Percentiles rank a stretch among this genome's conserved stretches.
phyloP scores from a whole-genome alignment of 2,113 vertebrate genomes.

The Esox niger region DNA sequence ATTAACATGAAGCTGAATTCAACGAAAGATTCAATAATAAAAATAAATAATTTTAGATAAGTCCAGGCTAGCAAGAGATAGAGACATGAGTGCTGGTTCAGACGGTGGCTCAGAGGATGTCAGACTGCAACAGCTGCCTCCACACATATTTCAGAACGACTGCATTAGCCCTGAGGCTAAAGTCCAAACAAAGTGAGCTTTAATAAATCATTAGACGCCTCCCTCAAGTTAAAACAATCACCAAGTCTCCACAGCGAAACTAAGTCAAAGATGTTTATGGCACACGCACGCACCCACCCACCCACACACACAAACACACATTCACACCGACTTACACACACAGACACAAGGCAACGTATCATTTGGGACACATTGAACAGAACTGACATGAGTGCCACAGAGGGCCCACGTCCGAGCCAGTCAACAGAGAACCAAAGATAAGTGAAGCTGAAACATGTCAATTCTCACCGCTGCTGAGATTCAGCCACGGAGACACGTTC shows the following conservation, averaged over 20 bases:
- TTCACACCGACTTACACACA: too few species aligned
- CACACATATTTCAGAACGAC: conserved; percentile 50
- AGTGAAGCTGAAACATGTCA: neutral
- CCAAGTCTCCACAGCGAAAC: conserved; percentile 35
- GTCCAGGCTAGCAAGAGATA: conserved; percentile 29
- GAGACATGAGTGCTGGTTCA: conserved; percentile 28
- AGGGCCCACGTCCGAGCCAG: conserved; percentile 1
- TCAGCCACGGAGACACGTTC: neutral
- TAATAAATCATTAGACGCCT: conserved; percentile 52
- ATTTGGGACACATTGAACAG: conserved; percentile 18
- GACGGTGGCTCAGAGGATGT: conserved; percentile 8
- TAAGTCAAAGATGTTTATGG: neutral
- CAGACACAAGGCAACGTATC: too few species aligned
- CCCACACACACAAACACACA: neutral
- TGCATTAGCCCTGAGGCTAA: conserved; percentile 57
- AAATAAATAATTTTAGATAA: neutral
- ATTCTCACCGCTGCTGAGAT: neutral
- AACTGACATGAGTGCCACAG: conserved; percentile 15
- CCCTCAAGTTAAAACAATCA: conserved; percentile 44
- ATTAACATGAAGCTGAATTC: too few species aligned
- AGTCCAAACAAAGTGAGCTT: conserved; percentile 40
- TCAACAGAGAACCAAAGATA: neutral
- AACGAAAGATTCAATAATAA: too few species aligned
- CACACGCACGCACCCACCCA: neutral
- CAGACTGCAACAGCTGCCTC: conserved; percentile 47